Base-by-base conservation (phyloP, 2,888 invertebrate genomes). In the Drosophila limbata region DNA sequence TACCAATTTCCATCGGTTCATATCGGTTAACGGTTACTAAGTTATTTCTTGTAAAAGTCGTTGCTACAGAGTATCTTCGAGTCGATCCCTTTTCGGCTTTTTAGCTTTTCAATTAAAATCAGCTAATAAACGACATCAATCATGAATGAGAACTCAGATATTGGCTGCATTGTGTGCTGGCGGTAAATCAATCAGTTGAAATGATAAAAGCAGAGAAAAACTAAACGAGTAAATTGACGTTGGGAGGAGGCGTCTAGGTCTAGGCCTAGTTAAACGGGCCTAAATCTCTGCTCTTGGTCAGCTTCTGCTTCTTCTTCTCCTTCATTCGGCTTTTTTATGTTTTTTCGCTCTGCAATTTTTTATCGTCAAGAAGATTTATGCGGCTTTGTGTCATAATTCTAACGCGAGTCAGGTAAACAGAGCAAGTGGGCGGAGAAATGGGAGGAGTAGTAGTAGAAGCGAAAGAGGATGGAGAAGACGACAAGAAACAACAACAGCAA, bases 301-400 rank as follows among this genome's bases (percentile, higher is more conserved):
- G 4, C 39, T 40, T 55, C 11, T 33, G 13, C 13, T 51, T 28
- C 28, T 13, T 17, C 42, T 2, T 19, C 17, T 9, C 15, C 1
- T 19, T 17, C 21, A 47, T 37, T 48, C 33, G n/a, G 5, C 28
- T 48, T 50, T 33, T 33, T 56, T 59, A 47, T 39, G 33, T 52
- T 35, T 55, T 45, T 42, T 62, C 65, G 68, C 53, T 68, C 51
- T 66, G 69, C 66, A 53, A 78, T 86, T 83, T 84, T 86, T 84
- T 86, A 84, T 81, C 74, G 81, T 84, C 84, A 77, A 77, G 65
- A 81, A 81, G 86, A 84, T 84, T 84, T 84, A 84, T 84, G 86
- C 74, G 74, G 72, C 77, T 77, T 81, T 77, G 64, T 73, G 81
- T 72, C 86, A 86, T 83, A 83, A 83, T 83, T 83, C 86, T 74